A percentile compares a stretch with the other conserved stretches of the same genome.
phyloP scores from a whole-genome alignment of 2,113 vertebrate genomes.

The Channa maculata region DNA sequence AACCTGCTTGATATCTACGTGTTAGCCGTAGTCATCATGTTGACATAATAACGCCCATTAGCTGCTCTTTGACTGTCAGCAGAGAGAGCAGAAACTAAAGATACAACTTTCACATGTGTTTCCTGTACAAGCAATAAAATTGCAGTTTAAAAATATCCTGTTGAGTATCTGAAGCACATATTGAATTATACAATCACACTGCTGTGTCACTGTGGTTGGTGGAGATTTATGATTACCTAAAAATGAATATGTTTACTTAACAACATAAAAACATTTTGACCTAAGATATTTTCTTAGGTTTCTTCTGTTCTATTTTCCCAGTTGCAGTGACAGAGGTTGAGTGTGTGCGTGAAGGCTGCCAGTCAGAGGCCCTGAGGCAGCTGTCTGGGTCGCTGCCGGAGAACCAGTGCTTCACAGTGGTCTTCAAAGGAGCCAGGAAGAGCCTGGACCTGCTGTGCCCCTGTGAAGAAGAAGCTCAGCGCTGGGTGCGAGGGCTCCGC shows the following conservation, averaged over 20 bases:
- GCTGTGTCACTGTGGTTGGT: not conserved
- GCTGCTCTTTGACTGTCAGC: not conserved
- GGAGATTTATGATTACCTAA: slow-evolving; percentile 21
- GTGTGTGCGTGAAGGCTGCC: slow-evolving; percentile 89
- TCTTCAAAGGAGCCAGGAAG: slow-evolving; percentile 89
- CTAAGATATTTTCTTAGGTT: not conserved
- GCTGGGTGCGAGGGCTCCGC: slow-evolving; percentile 91
- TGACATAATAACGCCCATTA: not conserved
- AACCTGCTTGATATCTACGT: too few species aligned
- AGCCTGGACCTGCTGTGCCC: slow-evolving; percentile 91
- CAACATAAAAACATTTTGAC: not conserved
- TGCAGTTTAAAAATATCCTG: slow-evolving; percentile 34
- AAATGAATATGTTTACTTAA: slow-evolving; percentile 36
- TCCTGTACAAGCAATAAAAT: not conserved
- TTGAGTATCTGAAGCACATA: not conserved
- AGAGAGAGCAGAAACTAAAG: not conserved
- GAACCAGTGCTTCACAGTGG: slow-evolving; percentile 89
- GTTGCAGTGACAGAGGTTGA: slow-evolving; percentile 92
- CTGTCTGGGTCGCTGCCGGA: slow-evolving; percentile 83
- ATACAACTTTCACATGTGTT: not conserved
- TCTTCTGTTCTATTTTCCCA: slow-evolving; percentile 58
- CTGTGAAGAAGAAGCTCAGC: slow-evolving; percentile 85
- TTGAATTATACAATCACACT: slow-evolving; percentile 39
- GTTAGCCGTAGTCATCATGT: not conserved
- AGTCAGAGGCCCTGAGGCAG: slow-evolving; percentile 89